Conservation (phyloP, 2,113 vertebrate species). For the Halichoeres trimaculatus region DNA sequence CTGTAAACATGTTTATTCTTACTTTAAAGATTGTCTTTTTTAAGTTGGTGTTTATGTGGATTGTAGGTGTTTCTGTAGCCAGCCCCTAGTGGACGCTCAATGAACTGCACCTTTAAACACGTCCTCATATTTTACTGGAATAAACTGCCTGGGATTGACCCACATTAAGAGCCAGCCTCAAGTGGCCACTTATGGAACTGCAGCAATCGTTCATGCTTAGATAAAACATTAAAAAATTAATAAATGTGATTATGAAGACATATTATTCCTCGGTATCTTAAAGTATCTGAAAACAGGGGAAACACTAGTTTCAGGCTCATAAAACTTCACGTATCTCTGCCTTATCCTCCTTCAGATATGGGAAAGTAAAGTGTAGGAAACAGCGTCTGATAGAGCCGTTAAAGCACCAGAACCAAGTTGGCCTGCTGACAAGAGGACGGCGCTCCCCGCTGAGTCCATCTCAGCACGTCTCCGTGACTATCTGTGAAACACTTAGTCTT, state of each 20-base stretch:
- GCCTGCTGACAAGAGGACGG: conserved; percentile 65
- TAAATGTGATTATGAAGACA: not conserved
- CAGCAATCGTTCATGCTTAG: too few species aligned
- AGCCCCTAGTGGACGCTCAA: too few species aligned
- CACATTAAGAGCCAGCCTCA: too few species aligned
- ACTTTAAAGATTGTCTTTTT: too few species aligned
- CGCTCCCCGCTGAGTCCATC: conserved; percentile 59
- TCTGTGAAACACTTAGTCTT: conserved; percentile 74
- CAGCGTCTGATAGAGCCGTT: conserved; percentile 63
- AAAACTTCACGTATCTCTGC: not conserved
- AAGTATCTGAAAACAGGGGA: not conserved
- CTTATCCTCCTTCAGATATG: conserved; percentile 9
- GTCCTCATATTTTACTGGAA: too few species aligned
- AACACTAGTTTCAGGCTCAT: too few species aligned
- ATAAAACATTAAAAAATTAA: too few species aligned
- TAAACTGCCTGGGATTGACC: too few species aligned
- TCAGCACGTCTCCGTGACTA: conserved; percentile 71
- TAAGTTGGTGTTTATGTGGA: too few species aligned
- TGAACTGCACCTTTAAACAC: too few species aligned
- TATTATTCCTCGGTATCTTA: not conserved
- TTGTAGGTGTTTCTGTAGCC: too few species aligned
- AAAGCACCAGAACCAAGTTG: conserved; percentile 60
- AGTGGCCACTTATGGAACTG: not conserved
- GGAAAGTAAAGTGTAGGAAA: conserved; percentile 22
- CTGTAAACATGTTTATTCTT: too few species aligned